Percentiles rank a stretch among this genome's conserved stretches.
These are phyloP conservation scores for Halcyon leucocephala DNA, from an alignment of 2,797 vertebrate genomes.

Conservation along the genomic window DNA sequence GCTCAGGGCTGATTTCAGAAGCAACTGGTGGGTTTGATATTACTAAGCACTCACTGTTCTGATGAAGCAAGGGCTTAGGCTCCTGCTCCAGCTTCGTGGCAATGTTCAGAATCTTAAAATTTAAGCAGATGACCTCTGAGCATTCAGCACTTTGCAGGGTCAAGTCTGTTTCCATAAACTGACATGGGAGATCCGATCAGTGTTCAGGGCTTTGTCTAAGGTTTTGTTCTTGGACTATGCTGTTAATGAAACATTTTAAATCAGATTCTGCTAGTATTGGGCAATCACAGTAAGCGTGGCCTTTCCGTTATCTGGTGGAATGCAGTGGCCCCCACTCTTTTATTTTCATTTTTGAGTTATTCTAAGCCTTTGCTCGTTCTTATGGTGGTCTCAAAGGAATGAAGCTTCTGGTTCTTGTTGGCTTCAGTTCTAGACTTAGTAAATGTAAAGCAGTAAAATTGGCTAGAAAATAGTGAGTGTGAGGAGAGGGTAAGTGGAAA, in stretches of 20 bases:
- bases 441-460: background rate
- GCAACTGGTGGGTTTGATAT: background rate
- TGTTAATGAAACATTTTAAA: background rate
- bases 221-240: background rate
- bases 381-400: background rate
- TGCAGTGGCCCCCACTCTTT: background rate
- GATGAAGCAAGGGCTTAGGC: background rate
- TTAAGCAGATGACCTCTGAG: background rate
- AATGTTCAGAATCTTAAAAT: background rate
- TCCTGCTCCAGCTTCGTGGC: background rate
- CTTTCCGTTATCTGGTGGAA: background rate
- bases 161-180: background rate
- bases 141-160: background rate
- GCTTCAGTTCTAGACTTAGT: background rate
- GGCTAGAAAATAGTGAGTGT: background rate
- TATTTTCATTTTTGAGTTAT: background rate
- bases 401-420: background rate
- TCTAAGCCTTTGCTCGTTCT: background rate
- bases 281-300: background rate
- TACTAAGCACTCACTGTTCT: background rate
- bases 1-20: fast-evolving
- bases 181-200: background rate
- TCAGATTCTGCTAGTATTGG: background rate
- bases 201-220: background rate
- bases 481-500: background rate